These are phyloP conservation scores for Tenebrosternarchus preto DNA, from an alignment of 2,113 vertebrate species.

Conservation along the genomic window DNA sequence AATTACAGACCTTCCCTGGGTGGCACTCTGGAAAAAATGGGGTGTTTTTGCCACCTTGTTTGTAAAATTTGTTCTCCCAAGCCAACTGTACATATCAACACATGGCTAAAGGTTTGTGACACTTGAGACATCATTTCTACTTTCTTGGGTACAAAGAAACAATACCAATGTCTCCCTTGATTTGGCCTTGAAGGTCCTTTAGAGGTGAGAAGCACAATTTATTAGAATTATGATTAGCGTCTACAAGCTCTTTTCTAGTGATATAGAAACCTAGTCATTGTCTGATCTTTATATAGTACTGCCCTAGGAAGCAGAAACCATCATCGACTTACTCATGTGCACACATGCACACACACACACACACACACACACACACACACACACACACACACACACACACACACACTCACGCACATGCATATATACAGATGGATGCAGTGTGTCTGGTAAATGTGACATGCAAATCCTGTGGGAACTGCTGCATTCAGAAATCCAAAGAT, in stretches of 20 bases:
- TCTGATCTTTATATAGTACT: conserved; percentile 22
- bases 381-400: too few species aligned
- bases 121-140: neutral
- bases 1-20: neutral
- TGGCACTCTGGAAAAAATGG: neutral
- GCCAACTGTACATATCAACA: neutral
- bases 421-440: neutral
- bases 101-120: too few species aligned
- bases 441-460: neutral
- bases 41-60: neutral
- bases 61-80: neutral
- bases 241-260: neutral
- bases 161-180: neutral
- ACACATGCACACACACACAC: neutral
- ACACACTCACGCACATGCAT: too few species aligned
- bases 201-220: neutral
- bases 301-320: neutral
- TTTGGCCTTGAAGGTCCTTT: neutral
- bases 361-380: neutral
- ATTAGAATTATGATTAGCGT: neutral
- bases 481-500: neutral
- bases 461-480: neutral
- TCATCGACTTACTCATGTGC: neutral
- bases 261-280: conserved; percentile 2
- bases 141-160: neutral